Conservation (phyloP, 2,888 invertebrate species). For the Gortyna flavago region DNA sequence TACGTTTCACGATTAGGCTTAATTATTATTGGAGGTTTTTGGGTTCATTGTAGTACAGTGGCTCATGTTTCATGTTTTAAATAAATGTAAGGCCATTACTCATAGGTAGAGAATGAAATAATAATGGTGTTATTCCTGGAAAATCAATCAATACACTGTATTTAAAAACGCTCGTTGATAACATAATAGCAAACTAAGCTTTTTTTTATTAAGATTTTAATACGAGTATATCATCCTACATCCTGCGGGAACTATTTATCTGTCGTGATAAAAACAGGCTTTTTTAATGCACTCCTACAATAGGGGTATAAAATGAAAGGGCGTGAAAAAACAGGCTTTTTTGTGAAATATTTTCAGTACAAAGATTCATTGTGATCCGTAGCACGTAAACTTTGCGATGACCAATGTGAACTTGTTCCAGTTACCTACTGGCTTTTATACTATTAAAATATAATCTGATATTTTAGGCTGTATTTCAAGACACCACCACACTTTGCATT, state of each 20-base stretch:
- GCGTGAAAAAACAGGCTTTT: constrained; percentile 12
- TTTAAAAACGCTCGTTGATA: neutral
- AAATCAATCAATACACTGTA: neutral
- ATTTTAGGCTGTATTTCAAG: neutral
- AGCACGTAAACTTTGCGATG: constrained; percentile 34
- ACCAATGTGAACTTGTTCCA: constrained; percentile 39
- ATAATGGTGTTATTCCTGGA: neutral
- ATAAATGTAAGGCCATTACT: neutral
- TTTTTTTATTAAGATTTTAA: neutral
- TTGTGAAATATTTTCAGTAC: constrained; percentile 36
- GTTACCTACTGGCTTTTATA: neutral
- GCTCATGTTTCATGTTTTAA: constrained; percentile 2
- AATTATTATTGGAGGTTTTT: constrained; percentile 17
- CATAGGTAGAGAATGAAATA: neutral
- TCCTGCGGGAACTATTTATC: constrained; percentile 32
- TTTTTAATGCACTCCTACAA: too few relatives aligned
- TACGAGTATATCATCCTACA: neutral
- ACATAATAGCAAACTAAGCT: neutral
- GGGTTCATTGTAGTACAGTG: constrained; percentile 3
- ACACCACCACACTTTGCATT: neutral
- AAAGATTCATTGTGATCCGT: constrained; percentile 42
- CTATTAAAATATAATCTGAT: neutral
- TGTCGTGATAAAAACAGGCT: constrained; percentile 14
- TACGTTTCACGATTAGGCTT: constrained; percentile 28
- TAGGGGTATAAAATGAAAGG: too few relatives aligned